phyloP scores from a whole-genome alignment of 2,113 vertebrate species.

The Perognathus longimembris region DNA sequence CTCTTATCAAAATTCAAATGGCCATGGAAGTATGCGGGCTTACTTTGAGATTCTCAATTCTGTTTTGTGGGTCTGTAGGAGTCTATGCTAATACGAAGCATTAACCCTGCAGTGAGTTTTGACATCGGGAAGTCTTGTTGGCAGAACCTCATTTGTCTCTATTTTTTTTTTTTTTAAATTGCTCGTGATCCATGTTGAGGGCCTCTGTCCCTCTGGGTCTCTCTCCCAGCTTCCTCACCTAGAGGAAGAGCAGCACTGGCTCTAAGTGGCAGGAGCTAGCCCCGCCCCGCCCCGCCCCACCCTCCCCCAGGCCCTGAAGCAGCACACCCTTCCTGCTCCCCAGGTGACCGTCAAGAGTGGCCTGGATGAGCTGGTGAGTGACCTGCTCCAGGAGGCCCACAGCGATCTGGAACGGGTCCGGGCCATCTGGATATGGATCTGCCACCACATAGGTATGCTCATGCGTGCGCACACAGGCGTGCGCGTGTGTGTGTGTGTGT shows the following conservation, averaged over 20 bases:
- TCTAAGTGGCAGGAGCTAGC: not conserved
- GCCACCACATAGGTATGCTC: constrained; percentile 90
- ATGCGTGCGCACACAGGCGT: too few relatives aligned
- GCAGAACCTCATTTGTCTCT: too few relatives aligned
- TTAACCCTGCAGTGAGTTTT: not conserved
- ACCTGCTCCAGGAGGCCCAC: constrained; percentile 85
- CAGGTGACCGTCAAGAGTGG: constrained; percentile 85
- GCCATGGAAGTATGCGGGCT: not conserved
- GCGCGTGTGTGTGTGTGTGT: too few relatives aligned
- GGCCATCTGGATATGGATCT: constrained; percentile 92
- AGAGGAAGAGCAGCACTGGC: not conserved
- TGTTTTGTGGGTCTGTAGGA: not conserved
- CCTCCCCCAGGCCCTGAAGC: not conserved
- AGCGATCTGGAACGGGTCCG: constrained; percentile 89
- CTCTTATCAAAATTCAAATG: constrained; percentile 10
- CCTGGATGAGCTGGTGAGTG: constrained; percentile 86
- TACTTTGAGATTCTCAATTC: not conserved
- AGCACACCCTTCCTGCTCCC: not conserved
- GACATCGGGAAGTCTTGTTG: not conserved
- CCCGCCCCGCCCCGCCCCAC: too few relatives aligned
- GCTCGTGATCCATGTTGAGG: not conserved
- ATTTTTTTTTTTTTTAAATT: not conserved
- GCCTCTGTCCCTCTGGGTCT: not conserved
- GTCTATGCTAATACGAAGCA: not conserved
- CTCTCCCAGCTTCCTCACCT: not conserved